Percentiles rank a stretch among this genome's conserved stretches.
phyloP scores from a whole-genome alignment of 2,113 vertebrate genomes.

The Hydrolagus affinis region DNA sequence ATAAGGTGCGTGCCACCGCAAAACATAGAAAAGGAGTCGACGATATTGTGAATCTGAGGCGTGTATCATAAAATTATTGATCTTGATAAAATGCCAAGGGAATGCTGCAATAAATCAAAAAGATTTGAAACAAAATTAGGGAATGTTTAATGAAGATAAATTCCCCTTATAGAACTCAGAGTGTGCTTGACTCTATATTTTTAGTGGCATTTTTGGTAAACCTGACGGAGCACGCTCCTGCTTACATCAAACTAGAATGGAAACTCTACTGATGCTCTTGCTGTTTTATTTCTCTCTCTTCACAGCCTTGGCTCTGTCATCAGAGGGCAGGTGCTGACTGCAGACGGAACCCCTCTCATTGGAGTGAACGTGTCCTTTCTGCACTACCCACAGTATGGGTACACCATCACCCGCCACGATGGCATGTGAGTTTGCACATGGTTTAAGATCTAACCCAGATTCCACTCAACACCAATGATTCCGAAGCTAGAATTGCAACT shows the following conservation, averaged over 20 bases:
- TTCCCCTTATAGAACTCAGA: conserved; percentile 38
- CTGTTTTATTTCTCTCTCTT: conserved; percentile 46
- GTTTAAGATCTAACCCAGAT: background rate
- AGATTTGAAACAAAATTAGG: conserved; percentile 37
- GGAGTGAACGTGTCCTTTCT: conserved; percentile 96
- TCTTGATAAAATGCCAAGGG: conserved; percentile 40
- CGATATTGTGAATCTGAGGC: conserved; percentile 43
- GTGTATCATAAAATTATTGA: conserved; percentile 46
- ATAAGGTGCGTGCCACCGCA: background rate
- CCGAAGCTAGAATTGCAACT: background rate
- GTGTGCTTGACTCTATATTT: background rate
- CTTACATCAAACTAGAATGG: background rate
- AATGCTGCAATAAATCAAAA: conserved; percentile 40
- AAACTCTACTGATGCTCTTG: background rate
- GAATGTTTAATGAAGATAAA: conserved; percentile 44
- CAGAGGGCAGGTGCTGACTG: conserved; percentile 90
- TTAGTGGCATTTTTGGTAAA: conserved; percentile 6
- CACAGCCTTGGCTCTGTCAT: conserved; percentile 85
- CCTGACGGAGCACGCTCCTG: too few species aligned
- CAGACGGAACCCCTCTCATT: conserved; percentile 90
- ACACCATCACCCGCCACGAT: conserved; percentile 88
- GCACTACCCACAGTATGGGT: conserved; percentile 82
- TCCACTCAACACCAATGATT: background rate
- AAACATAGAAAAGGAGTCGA: conserved; percentile 37
- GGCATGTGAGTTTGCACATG: conserved; percentile 76